Evolutionary conservation across 2,797 vertebrate genomes (phyloP).

Genomic region (Macropodus opercularis): DNA sequence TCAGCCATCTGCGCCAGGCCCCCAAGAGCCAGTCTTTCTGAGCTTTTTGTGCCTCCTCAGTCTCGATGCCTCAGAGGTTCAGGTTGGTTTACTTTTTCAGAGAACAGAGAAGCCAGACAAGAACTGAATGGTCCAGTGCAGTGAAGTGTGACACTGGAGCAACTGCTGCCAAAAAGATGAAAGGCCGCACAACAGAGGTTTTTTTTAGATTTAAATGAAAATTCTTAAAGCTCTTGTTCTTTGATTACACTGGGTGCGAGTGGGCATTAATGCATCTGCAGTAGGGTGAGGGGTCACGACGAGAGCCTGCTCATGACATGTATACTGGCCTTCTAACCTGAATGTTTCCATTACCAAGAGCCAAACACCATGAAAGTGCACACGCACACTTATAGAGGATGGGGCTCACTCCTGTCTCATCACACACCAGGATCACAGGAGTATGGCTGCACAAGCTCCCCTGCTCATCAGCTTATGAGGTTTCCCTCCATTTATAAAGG

Average conservation of each 20-base stretch:
- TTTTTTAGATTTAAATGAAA: no score
- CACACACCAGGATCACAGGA: slow-evolving; percentile 62
- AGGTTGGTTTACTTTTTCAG: slow-evolving; percentile 43
- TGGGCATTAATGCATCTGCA: slow-evolving; percentile 9
- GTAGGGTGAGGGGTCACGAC: slow-evolving; percentile 21
- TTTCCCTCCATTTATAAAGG: slow-evolving; percentile 51
- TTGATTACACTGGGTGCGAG: slow-evolving; percentile 31
- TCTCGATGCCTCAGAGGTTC: slow-evolving; percentile 39
- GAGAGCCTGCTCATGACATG: slow-evolving; percentile 43
- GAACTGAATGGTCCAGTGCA: slow-evolving; percentile 21
- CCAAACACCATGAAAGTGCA: slow-evolving; percentile 65
- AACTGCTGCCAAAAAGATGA: slow-evolving; percentile 35
- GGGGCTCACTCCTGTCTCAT: slow-evolving; percentile 54
- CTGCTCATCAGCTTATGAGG: slow-evolving; percentile 60
- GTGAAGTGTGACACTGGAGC: slow-evolving; percentile 25
- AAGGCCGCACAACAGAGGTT: slow-evolving; percentile 3
- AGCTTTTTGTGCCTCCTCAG: slow-evolving; percentile 25
- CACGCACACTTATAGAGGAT: slow-evolving; percentile 38
- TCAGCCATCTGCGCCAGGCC: slow-evolving; percentile 42
- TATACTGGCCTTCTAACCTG: slow-evolving; percentile 45
- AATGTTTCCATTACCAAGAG: slow-evolving; percentile 54
- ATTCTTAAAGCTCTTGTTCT: slow-evolving; percentile 37
- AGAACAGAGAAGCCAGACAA: slow-evolving; percentile 10
- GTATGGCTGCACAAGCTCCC: slow-evolving; percentile 51
- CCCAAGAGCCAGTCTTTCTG: slow-evolving; percentile 28